Evolutionary conservation across 2,113 vertebrate species (phyloP).

Genomic region (Halichoerus grypus): DNA sequence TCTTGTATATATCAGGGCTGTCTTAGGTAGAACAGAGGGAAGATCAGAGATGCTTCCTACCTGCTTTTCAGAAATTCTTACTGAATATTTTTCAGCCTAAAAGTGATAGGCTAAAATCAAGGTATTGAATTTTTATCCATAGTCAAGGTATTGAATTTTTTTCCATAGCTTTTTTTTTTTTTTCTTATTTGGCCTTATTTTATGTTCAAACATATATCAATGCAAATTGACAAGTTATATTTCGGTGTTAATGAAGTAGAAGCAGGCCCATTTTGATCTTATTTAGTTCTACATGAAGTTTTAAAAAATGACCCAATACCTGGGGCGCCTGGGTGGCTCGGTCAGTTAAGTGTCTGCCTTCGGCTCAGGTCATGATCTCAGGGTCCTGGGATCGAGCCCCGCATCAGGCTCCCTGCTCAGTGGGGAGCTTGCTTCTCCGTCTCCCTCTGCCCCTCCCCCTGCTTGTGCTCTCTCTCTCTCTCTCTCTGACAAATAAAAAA

Average conservation of each 20-base stretch:
- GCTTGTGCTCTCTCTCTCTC: no score
- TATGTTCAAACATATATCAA: conserved; percentile 58
- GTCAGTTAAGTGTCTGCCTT: no score
- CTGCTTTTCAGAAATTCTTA: conserved; percentile 49
- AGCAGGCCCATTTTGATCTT: conserved; percentile 17
- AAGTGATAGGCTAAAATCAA: conserved; percentile 60
- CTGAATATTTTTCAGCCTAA: conserved; percentile 16
- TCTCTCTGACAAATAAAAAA: no score
- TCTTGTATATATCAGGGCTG: background rate
- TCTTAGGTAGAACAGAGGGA: background rate
- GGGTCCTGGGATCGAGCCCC: no score
- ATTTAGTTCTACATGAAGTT: conserved; percentile 15
- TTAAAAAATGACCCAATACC: background rate
- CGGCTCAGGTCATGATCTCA: no score
- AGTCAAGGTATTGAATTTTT: conserved; percentile 32
- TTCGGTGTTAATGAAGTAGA: conserved; percentile 53
- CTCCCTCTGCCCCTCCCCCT: no score
- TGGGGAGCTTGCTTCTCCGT: no score
- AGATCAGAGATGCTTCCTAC: background rate
- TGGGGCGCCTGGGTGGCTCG: no score
- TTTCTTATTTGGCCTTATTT: conserved; percentile 69
- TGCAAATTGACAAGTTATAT: conserved; percentile 55
- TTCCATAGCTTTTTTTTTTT: conserved; percentile 25
- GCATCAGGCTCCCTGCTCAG: no score
- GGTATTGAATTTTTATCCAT: conserved; percentile 28